Evolutionary conservation across 2,888 invertebrate genomes (phyloP), one percentile per base, ranked within the genome.

Genomic region (Hydrotaea cyrtoneurina): DNA sequence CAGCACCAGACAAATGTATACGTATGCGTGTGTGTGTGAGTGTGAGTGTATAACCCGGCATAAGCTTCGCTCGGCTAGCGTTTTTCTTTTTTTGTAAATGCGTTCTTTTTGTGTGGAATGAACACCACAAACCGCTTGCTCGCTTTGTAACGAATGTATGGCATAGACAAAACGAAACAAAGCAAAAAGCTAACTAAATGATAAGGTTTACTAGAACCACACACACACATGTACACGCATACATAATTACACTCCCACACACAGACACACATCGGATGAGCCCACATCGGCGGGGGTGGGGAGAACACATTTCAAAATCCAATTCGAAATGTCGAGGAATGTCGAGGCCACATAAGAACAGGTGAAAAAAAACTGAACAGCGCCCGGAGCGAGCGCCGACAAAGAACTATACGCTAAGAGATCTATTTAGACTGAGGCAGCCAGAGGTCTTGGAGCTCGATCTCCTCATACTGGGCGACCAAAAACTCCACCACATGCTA

Each of bases 91-190:
- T 13, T 11, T 43, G 10, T 10, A 43, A 13, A 10, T 43, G 43
- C 10, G 50, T 50, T 15, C n/a, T 4, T 39, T 39, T 3, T 39
- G 39, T 15, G 53, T 4, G 53, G 15, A 53, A 53, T 53, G 8
- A 21, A 21, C 59, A 59, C 26, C 59, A 3, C 43, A 64, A 10
- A 31, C n/a, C n/a, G n/a, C 31, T 11, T 7, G 36, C 21, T 17
- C 53, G 31, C 55, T 72, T 55, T 72, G 31, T 72, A 69, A 15
- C 26, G n/a, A 43, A 8, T 55, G n/a, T 19, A 15, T 55, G 26
- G 13, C 72, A 57, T 73, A 55, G 23, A 43, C 73, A 21, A 57
- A 73, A 57, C n/a, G 19, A 3, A 57, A 39, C 39, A 57, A 39
- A 73, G 19, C 8, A 72, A 53, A 39, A 43, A 21, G 8, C 43